Base-by-base conservation (phyloP, 2,888 invertebrate genomes). In the Orgyia antiqua region DNA sequence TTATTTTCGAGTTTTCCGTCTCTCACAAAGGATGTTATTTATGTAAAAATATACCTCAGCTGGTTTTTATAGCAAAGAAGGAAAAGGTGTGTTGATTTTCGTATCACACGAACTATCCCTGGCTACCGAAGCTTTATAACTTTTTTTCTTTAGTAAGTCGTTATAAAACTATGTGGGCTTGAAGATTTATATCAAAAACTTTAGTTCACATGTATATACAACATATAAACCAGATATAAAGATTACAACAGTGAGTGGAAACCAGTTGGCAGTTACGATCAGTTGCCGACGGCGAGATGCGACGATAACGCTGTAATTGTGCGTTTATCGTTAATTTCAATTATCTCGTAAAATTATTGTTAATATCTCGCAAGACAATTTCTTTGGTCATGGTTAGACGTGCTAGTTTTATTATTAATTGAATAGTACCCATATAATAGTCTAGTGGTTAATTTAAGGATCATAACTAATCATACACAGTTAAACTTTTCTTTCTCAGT, bases 261-360 rank as follows among this genome's bases (percentile, higher is more conserved):
- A 51, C 44, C 32, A 44, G 52, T 52, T 42, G 27, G 24, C 13
- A 17, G 24, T 9, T 2, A 13, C 26, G 4, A 15, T 15, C 15
- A 6, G 4, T 6, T 4, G 21, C 37, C 17, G 18, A 24, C 24
- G 23, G 15, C 10, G 13, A 24, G 29, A 28, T 27, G 13, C 13
- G 10, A 21, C 31, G 51, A 42, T 38, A 40, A 33, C 29, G 29
- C 31, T 17, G 38, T 33, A 41, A 46, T 50, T 39, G 51, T 36
- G 15, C 29, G 32, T 47, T 51, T 51, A 54, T 41, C 36, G 39
- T 39, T 41, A 27, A 39, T 54, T 47, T 54, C 55, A 54, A 47
- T 52, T 52, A 52, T 44, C 40, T 42, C 39, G 36, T 40, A 43
- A 42, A 34, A 35, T 46, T 31, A 29, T 30, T 20, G 26, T 31